Evolutionary conservation across 2,797 vertebrate genomes (phyloP).

Genomic region (Notamacropus eugenii): DNA sequence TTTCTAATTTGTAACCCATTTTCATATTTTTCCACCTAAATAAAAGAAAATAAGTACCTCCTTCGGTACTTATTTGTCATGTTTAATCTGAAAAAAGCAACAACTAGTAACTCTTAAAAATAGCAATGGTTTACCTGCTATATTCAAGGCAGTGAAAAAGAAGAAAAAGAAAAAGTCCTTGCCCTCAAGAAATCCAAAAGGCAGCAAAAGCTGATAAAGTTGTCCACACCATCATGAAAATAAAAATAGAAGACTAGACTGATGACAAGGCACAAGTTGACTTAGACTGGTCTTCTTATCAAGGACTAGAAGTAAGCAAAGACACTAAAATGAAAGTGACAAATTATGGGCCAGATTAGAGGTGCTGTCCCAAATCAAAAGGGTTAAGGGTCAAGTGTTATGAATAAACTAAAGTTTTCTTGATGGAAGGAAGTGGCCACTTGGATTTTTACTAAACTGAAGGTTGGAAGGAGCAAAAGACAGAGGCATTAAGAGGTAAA

Average conservation of each 20-base stretch:
- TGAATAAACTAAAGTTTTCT: not conserved
- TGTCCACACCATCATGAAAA: not conserved
- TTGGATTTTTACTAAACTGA: not conserved
- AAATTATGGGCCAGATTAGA: not conserved
- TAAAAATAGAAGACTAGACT: not conserved
- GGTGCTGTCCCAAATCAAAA: not conserved
- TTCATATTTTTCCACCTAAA: not conserved
- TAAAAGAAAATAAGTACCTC: not conserved
- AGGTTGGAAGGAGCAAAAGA: not conserved
- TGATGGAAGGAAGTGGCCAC: not conserved
- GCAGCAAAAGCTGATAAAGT: not conserved
- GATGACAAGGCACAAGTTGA: not conserved
- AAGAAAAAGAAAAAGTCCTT: not conserved
- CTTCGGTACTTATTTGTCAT: not conserved
- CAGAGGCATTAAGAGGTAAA: not conserved
- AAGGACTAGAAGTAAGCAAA: not conserved
- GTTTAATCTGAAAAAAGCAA: not conserved
- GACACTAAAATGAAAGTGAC: not conserved
- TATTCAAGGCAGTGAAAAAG: not conserved
- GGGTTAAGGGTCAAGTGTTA: not conserved
- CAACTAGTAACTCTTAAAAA: not conserved
- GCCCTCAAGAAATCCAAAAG: not conserved
- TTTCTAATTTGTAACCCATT: not conserved
- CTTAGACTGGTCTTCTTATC: not conserved
- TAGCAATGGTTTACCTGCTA: not conserved